These are phyloP conservation scores for Antechinus stuartii DNA, from an alignment of 2,113 vertebrate genomes.

Conservation along the genomic window DNA sequence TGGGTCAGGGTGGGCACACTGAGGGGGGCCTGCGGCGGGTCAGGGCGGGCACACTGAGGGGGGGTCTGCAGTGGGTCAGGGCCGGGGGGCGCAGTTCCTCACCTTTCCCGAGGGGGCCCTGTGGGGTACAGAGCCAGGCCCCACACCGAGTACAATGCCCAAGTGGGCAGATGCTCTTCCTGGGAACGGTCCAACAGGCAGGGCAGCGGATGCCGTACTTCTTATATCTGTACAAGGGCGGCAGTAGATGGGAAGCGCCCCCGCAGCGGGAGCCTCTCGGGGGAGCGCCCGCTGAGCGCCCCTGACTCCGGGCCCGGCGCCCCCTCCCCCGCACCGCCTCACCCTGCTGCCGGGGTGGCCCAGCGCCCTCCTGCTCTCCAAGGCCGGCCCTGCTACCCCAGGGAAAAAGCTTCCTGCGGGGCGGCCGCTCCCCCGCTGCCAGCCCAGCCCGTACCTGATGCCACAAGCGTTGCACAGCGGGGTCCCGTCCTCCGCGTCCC, in stretches of 20 bases:
- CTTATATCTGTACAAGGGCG: constrained; percentile 88
- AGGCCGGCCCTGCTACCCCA: neutral
- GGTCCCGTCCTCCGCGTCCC: constrained; percentile 93
- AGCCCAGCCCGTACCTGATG: constrained; percentile 86
- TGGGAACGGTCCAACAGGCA: constrained; percentile 92
- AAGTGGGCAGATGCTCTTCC: constrained; percentile 88
- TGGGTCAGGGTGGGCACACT: too few relatives aligned
- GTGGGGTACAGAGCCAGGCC: constrained; percentile 63
- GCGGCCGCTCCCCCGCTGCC: neutral
- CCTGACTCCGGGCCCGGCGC: neutral
- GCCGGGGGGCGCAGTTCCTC: constrained; percentile 27
- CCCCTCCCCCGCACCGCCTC: neutral
- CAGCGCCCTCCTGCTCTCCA: too few relatives aligned
- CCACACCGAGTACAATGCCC: constrained; percentile 89
- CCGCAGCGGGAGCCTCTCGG: neutral
- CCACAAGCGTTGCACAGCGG: constrained; percentile 95
- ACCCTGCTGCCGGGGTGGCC: too few relatives aligned
- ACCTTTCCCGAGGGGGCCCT: constrained; percentile 44
- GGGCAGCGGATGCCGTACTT: constrained; percentile 91
- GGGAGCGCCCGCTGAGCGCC: too few relatives aligned
- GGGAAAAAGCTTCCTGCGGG: neutral
- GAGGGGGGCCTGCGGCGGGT: too few relatives aligned
- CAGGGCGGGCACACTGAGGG: too few relatives aligned
- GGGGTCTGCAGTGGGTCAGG: neutral
- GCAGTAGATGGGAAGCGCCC: neutral